Base-by-base conservation (phyloP, 2,797 vertebrate genomes). In the Onychomys leucogaster region DNA sequence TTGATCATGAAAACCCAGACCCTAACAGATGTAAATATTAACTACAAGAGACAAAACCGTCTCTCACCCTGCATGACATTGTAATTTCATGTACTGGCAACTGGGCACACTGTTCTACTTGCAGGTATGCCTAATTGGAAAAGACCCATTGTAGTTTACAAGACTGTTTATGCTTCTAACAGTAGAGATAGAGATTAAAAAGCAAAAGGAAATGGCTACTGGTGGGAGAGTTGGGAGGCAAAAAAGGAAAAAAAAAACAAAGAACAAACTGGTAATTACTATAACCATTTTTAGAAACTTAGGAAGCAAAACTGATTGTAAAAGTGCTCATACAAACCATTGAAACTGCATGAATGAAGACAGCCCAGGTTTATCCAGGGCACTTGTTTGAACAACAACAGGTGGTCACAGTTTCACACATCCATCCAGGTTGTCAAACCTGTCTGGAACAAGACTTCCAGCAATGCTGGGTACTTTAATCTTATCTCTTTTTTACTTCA, bases 401-500 rank as follows among this genome's bases (percentile, higher is more conserved):
- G 21, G 71, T 25, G 37, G 10, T 73, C 37, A 73, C 5, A 25
- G 37, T 73, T 73, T 41, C 21, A 73, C 71, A 73, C 37, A 41
- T 25, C 9, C 21, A 41, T 23, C 10, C 71, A 73, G 21, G 37
- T 41, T 37, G 41, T 41, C 4, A 8, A 41, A 73, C 11, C 71
- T 23, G 21, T 73, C 37, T 12, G 71, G n/a, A 41, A 37, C 21
- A 41, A 73, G 37, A 11, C 69, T 41, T 73, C 37, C 25, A 91
- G 25, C 65, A 80, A 46, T 41, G 9, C 9, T 17, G 17, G 69
- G 29, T 49, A 80, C 87, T 94, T 95, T 86, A 97, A 91, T 52
- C 32, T 25, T 32, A 52, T 95, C 52, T 71, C 37, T 84, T 88
- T 84, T 59, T 59, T 94, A 84, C 14, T 59, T 32, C 23, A 77